These are phyloP conservation scores for Lamprologus callipterus DNA, from an alignment of 2,113 vertebrate genomes.

Conservation along the genomic window DNA sequence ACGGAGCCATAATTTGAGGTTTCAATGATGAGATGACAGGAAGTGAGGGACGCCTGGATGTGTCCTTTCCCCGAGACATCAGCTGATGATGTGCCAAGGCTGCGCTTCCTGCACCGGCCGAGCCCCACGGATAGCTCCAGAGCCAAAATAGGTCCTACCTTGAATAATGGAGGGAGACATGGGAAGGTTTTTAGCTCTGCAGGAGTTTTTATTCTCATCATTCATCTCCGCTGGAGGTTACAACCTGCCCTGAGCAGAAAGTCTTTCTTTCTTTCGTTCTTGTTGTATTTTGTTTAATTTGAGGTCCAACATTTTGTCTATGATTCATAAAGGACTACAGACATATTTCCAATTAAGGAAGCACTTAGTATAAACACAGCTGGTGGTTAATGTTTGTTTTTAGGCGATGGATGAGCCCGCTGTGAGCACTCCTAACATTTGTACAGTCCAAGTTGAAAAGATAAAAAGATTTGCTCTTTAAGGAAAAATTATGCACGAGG, in stretches of 20 bases:
- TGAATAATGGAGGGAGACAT: constrained; percentile 7
- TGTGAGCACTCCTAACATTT: neutral
- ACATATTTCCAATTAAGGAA: neutral
- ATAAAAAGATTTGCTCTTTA: neutral
- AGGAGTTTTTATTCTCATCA: neutral
- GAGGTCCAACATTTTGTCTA: neutral
- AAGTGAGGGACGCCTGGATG: neutral
- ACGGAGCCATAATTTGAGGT: neutral
- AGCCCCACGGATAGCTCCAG: neutral
- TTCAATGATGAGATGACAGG: constrained; percentile 24
- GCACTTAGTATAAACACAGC: neutral
- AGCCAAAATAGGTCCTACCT: neutral
- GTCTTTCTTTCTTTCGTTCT: neutral
- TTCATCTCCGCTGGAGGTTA: neutral
- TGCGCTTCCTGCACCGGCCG: neutral
- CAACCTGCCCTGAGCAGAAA: neutral
- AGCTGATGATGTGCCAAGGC: neutral
- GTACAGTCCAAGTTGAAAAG: neutral
- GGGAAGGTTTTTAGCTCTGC: neutral
- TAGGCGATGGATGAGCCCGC: neutral
- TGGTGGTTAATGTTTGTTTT: neutral
- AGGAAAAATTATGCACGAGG: neutral
- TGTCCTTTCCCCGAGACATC: neutral
- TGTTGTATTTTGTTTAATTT: neutral
- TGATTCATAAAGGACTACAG: neutral